Evolutionary conservation across 2,113 vertebrate species (phyloP), one percentile per base, ranked within the genome.

Genomic region (Thamnaconus septentrionalis): DNA sequence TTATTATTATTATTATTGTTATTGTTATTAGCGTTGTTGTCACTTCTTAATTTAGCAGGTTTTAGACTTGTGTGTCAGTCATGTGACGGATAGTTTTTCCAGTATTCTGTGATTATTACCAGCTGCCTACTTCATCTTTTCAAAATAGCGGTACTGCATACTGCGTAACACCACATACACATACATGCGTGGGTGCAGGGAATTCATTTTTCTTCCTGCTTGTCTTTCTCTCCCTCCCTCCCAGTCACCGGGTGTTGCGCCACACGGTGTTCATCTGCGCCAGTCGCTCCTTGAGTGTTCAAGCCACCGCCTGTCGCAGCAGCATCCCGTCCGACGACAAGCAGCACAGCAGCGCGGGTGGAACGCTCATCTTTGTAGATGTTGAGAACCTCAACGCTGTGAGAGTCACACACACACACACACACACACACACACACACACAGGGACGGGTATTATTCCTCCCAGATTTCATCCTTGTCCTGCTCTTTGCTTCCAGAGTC

Each of bases 181-280:
- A n/a, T n/a, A n/a, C n/a, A n/a, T n/a, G n/a, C n/a, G n/a, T n/a
- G n/a, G n/a, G n/a, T n/a, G n/a, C 18, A 31, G 18, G 1, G 18
- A 31, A 31, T 31, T 31, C 18, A 31, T 2, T 31, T 31, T 31
- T 31, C 18, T 31, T 31, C 6, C 12, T 51, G 50, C 6, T 51
- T 5, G 11, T 51, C 3, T 51, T 3, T n/a, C 4, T 12, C 3
- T 52, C 11, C 65, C 12, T 72, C 6, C 76, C 41, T 31, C 6
- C 76, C 41, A 99, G 97, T 73, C 96, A 99, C 12, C 92, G 97
- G 74, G 94, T 99, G 68, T 84, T 98, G 56, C 93, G 96, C 48
- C 97, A 99, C 85, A 97, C 94, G 2, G 96, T 94, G 43, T 94
- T 99, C 66, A 96, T 98, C 88, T 99, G 97, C 61, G 95, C 96